These are phyloP conservation scores for Scleropages formosus DNA, from an alignment of 2,797 vertebrate genomes.

Conservation along the genomic window DNA sequence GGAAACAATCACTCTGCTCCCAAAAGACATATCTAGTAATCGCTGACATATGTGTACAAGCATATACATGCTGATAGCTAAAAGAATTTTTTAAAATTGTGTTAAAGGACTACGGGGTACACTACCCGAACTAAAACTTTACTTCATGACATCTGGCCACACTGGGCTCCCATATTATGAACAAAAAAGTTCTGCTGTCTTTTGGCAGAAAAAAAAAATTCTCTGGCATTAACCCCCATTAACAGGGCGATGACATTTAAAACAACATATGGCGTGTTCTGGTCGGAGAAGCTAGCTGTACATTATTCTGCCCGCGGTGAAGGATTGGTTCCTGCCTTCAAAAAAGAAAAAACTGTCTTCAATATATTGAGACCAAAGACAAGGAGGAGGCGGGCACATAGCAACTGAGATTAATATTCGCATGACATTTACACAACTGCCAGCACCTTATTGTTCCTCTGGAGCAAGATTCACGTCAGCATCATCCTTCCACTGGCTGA, in stretches of 20 bases:
- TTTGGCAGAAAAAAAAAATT: too few relatives aligned
- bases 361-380: conserved; percentile 19
- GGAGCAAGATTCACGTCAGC: neutral
- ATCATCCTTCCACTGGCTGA: neutral
- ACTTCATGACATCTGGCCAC: too few relatives aligned
- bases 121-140: too few relatives aligned
- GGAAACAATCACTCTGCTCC: neutral
- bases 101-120: too few relatives aligned
- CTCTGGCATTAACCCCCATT: neutral
- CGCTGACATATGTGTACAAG: too few relatives aligned
- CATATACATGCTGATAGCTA: too few relatives aligned
- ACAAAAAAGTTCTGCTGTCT: too few relatives aligned
- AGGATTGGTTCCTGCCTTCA: neutral
- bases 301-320: neutral
- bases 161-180: too few relatives aligned
- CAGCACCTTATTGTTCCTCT: neutral
- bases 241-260: conserved; percentile 28
- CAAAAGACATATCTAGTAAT: too few relatives aligned
- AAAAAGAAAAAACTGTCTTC: conserved; percentile 14
- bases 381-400: too few relatives aligned
- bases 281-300: conserved; percentile 11
- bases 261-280: conserved; percentile 27
- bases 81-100: too few relatives aligned
- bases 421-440: conserved; percentile 6
- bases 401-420: conserved; percentile 16